Conservation (phyloP, 30 jellyfish, hydroid and myxozoan species). For the Turritopsis rubra region DNA sequence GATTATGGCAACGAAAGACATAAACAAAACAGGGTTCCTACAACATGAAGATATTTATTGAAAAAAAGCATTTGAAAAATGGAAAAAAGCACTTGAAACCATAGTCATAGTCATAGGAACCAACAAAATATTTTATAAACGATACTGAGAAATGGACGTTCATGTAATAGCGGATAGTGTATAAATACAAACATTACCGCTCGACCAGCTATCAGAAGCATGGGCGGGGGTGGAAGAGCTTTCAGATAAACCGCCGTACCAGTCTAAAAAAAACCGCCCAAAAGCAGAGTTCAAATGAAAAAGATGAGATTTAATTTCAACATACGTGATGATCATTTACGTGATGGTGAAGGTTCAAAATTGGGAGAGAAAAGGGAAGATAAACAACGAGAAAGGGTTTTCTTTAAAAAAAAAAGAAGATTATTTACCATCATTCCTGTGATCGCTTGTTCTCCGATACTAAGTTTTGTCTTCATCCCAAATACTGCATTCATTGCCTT, state of each 20-base stretch:
- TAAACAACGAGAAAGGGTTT: no score
- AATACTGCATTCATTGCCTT: constrained; percentile 90
- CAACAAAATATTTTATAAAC: neutral
- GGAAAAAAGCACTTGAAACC: no score
- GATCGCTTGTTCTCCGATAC: constrained; percentile 79
- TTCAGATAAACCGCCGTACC: constrained; percentile 88
- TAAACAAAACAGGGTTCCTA: no score
- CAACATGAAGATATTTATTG: no score
- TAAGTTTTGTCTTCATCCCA: constrained; percentile 62
- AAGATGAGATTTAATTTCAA: no score
- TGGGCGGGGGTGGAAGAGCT: constrained; percentile 92
- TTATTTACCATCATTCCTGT: constrained; percentile 71
- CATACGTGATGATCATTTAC: no score
- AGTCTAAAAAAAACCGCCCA: constrained; percentile 49
- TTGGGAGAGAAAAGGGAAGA: no score
- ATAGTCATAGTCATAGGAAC: neutral
- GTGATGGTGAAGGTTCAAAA: no score
- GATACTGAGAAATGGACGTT: neutral
- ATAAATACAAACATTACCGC: neutral
- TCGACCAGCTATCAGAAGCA: constrained; percentile 25
- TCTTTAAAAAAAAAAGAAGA: neutral
- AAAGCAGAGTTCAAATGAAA: no score
- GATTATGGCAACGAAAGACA: no score
- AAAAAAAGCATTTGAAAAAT: no score
- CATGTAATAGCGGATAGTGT: neutral